Evolutionary conservation across 92 coral and sea anemone species (phyloP), one percentile per base, ranked within the genome.

Genomic region (Umimayanthus chanpuru): DNA sequence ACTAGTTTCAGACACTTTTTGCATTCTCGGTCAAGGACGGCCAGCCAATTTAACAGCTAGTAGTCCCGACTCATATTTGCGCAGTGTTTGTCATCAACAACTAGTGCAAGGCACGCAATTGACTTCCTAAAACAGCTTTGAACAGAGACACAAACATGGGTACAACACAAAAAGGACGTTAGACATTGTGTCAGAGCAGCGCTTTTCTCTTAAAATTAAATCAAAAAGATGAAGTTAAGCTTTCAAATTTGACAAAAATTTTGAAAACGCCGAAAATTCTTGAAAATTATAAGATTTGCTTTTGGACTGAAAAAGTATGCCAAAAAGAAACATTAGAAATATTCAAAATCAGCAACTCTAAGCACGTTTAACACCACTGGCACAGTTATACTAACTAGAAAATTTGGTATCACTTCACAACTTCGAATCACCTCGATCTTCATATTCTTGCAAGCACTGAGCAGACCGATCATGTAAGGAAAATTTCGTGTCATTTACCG

Each of bases 81-180:
- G 94, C 98, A 95, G 98, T 95, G 98, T 93, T 95, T 89, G 91
- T 95, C 98, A 95, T 95, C 98, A 95, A 82, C 61, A 95, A 95
- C 98, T 92, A 91, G 94, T 91, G 88, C 86, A 89, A 61, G 67
- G 81, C 72, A 86, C 89, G 16, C 28, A 36, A 76, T 74, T 15
- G 41, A 49, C 32, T 67, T 7, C 18, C n/a, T 29, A 21, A 85
- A 49, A 26, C 20, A 47, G 38, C 49, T 8, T 32, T 36, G 26
- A 12, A 32, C 40, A 81, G 12, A 71, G 20, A 74, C 32, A 55
- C 9, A 41, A 40, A 44, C 53, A 81, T 6, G 38, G 1, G 4
- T 40, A 40, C 36, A 79, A 3, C 41, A 89, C 47, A 40, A 29
- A 14, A 18, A 7, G 20, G 4, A 85, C 43, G 88, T 73, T 88